Evolutionary conservation across 2,113 vertebrate species (phyloP).

Genomic region (Chaetura pelagica): DNA sequence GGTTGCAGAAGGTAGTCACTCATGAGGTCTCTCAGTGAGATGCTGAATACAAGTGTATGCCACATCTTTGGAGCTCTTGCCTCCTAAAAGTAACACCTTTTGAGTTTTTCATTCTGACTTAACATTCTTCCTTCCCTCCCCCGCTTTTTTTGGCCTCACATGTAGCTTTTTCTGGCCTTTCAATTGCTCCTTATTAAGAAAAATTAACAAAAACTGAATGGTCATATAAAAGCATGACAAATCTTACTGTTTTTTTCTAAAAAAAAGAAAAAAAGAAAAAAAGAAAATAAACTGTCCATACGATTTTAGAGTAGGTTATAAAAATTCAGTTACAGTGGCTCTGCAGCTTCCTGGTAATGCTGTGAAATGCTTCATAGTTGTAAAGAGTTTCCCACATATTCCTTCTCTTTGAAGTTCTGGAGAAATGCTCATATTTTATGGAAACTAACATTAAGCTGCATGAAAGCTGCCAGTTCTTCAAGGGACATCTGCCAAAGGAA

Average conservation of each 20-base stretch:
- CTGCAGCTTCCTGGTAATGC: constrained; percentile 20
- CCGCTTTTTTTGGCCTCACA: not conserved
- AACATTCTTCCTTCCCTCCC: not conserved
- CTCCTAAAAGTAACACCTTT: not conserved
- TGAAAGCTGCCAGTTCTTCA: constrained; percentile 14
- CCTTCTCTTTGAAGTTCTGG: constrained; percentile 26
- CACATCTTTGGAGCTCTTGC: not conserved
- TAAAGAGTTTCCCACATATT: constrained; percentile 20
- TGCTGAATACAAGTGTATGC: not conserved
- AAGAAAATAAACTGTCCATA: not conserved
- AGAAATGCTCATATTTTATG: constrained; percentile 34
- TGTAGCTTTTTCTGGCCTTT: not conserved
- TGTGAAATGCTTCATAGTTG: constrained; percentile 17
- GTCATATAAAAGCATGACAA: not conserved
- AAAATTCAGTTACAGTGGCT: constrained; percentile 17
- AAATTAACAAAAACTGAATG: constrained; percentile 23
- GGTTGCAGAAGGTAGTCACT: not conserved
- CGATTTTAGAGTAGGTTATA: constrained; percentile 32
- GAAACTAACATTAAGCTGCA: not conserved
- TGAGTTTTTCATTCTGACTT: not conserved
- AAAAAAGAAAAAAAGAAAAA: not conserved
- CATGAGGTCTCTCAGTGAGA: fast-evolving
- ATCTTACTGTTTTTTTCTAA: constrained; percentile 1
- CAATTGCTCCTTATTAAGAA: not conserved
- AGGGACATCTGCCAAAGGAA: not conserved